Evolutionary conservation across 37 sponge, comb jelly and placozoan species (phyloP).

Genomic region (Beroe forskalii): DNA sequence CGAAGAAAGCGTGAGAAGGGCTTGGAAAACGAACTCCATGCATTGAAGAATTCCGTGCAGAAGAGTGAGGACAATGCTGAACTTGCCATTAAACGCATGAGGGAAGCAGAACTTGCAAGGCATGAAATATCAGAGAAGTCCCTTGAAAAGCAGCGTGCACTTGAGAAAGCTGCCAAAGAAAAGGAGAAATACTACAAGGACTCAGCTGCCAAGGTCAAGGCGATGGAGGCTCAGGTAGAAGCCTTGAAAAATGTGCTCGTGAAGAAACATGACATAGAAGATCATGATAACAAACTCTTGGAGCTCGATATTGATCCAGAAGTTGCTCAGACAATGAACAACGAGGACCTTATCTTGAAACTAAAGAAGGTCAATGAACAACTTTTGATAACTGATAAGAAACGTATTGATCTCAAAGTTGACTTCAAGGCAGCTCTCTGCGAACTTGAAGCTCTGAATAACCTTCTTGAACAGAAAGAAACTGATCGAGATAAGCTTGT

Average conservation of each 20-base stretch:
- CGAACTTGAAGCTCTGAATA: constrained; percentile 59
- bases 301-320: constrained; percentile 64
- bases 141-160: constrained; percentile 10
- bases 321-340: constrained; percentile 53
- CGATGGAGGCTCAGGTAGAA: constrained; percentile 57
- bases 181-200: constrained; percentile 52
- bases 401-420: constrained; percentile 52
- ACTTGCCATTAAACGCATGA: constrained; percentile 43
- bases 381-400: neutral
- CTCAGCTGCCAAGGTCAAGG: constrained; percentile 54
- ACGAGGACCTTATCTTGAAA: constrained; percentile 18
- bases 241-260: constrained; percentile 58
- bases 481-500: constrained; percentile 16
- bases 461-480: constrained; percentile 33
- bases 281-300: neutral
- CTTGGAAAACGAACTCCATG: neutral
- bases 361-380: constrained; percentile 1
- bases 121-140: constrained; percentile 49
- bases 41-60: neutral
- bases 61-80: constrained; percentile 41
- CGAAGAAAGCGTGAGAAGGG: neutral
- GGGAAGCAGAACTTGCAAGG: constrained; percentile 47
- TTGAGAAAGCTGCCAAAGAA: constrained; percentile 14
- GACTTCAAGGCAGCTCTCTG: constrained; percentile 61
- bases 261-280: constrained; percentile 51